Base-by-base conservation (phyloP, 2,888 invertebrate genomes). In the Eristalis tenax region DNA sequence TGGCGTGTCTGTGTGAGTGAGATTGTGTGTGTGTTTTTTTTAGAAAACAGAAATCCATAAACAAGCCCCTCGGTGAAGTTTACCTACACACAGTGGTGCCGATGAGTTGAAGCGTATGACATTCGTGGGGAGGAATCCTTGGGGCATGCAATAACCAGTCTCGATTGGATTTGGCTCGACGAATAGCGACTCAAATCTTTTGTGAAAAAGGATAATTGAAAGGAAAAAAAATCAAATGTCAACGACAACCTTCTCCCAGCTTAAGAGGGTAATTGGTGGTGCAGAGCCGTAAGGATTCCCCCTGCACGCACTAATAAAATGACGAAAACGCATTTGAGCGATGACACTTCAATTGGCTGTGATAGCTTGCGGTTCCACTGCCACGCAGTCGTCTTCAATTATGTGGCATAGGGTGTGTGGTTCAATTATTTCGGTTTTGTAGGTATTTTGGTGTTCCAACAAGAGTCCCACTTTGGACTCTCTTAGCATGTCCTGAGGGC, bases 141-240 rank as follows among this genome's bases (percentile, higher is more conserved):
- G 8, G 50, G 50, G 18, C 50, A 50, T 50, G 50, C 18, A 18
- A 50, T 8, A 50, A 50, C 50, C 18, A 18, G n/a, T n/a, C n/a
- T 50, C 50, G n/a, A 50, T 50, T 50, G 50, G 50, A 50, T 6
- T n/a, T n/a, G 50, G 18, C 50, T 50, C 5, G 18, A 18, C 50
- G 1, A 8, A 2, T 8, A 5, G 18, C 50, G 50, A 50, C 18
- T 18, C 0, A 50, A 50, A 18, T 50, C 50, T 50, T 8, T 50
- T 50, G 50, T 50, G 68, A 76, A 43, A 15, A 68, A 70, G 61
- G 66, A 68, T 63, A 73, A 73, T 83, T 77, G 83, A 73, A 77
- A 71, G 43, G 38, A 40, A 57, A 65, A 68, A 70, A 74, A 57
- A 59, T 61, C 6, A 26, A 26, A 26, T 26, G 26, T 26, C 26